Evolutionary conservation across 2,113 vertebrate genomes (phyloP).

Genomic region (Bettongia penicillata): DNA sequence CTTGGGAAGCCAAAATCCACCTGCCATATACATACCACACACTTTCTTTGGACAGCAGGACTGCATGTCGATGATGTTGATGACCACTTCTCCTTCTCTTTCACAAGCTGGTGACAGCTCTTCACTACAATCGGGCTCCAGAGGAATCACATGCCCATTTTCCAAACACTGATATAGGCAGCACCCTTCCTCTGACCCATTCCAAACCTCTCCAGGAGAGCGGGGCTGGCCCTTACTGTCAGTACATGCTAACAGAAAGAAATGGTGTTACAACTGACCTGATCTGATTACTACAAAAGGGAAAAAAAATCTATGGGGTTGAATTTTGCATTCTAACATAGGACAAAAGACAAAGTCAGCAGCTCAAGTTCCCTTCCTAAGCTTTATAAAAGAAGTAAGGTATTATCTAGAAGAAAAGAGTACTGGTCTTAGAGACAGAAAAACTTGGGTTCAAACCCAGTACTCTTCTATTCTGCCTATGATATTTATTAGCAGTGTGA

Average conservation of each 20-base stretch:
- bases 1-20: not conserved
- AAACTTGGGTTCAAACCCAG: not conserved
- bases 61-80: constrained; percentile 88
- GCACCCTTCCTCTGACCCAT: constrained; percentile 90
- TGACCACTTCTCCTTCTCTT: constrained; percentile 91
- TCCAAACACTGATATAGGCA: constrained; percentile 93
- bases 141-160: constrained; percentile 92
- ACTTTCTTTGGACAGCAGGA: constrained; percentile 94
- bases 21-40: constrained; percentile 88
- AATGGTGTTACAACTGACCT: not conserved
- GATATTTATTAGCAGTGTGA: not conserved
- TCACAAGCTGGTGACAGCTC: constrained; percentile 88
- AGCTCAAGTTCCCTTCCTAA: not conserved
- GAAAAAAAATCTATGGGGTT: not conserved
- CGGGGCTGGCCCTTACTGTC: constrained; percentile 91
- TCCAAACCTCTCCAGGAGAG: constrained; percentile 93
- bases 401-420: not conserved
- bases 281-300: not conserved
- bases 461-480: not conserved
- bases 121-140: constrained; percentile 91
- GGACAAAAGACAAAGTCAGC: not conserved
- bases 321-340: not conserved
- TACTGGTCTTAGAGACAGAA: not conserved
- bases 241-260: constrained; percentile 89
- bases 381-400: not conserved